A percentile compares a stretch with the other conserved stretches of the same genome.
These are phyloP conservation scores for Alosa sapidissima DNA, from an alignment of 2,797 vertebrate species.

Conservation along the genomic window DNA sequence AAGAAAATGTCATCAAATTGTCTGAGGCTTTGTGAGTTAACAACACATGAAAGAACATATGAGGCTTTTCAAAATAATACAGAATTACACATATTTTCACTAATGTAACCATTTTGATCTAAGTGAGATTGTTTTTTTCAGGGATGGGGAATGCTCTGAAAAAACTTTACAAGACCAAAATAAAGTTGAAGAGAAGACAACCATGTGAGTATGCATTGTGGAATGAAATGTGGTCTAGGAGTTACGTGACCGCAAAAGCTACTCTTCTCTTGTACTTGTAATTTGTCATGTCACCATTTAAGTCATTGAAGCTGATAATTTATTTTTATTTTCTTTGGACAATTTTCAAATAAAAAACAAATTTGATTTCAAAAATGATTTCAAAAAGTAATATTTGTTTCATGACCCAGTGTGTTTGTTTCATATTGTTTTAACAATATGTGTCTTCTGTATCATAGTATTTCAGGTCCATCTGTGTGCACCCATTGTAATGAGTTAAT, in stretches of 20 bases:
- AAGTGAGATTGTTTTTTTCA: background rate
- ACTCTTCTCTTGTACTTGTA: background rate
- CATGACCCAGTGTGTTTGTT: background rate
- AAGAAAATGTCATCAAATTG: background rate
- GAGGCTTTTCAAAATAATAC: background rate
- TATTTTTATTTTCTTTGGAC: too few relatives aligned
- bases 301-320: background rate
- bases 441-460: slow-evolving; percentile 15
- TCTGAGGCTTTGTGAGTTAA: slow-evolving; percentile 2
- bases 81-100: background rate
- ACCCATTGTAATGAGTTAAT: slow-evolving; percentile 59
- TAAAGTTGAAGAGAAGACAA: background rate
- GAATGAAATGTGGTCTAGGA: background rate
- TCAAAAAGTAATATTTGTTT: background rate
- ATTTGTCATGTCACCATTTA: background rate
- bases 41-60: background rate
- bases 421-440: background rate
- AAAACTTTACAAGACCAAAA: background rate
- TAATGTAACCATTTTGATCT: background rate
- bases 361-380: too few relatives aligned
- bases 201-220: slow-evolving; percentile 4
- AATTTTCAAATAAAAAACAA: too few relatives aligned
- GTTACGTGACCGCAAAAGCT: background rate
- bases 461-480: slow-evolving; percentile 49
- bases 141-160: background rate